phyloP scores from a whole-genome alignment of 2,797 vertebrate species.

The Molossus alvarezi region DNA sequence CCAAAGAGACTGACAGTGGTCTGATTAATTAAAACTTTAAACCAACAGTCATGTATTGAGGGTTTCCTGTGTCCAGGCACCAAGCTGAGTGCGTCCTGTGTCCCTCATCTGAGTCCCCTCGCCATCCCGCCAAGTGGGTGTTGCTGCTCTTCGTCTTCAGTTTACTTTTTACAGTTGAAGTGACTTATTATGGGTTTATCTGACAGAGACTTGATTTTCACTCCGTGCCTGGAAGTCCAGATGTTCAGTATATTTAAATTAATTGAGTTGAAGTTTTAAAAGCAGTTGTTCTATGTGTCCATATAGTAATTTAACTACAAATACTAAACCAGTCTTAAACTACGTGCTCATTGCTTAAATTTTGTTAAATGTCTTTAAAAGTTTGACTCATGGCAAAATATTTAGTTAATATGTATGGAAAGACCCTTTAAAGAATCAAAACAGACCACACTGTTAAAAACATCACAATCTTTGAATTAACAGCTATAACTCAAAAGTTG shows the following conservation, averaged over 20 bases:
- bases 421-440: slow-evolving; percentile 75
- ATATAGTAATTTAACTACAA: slow-evolving; percentile 36
- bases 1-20: not conserved
- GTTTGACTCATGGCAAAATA: not conserved
- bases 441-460: not conserved
- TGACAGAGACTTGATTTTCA: slow-evolving; percentile 72
- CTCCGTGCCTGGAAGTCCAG: not conserved
- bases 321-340: slow-evolving; percentile 34
- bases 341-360: not conserved
- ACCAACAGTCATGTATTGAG: not conserved
- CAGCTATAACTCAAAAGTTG: slow-evolving; percentile 55
- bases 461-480: not conserved
- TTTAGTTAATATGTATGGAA: slow-evolving; percentile 67
- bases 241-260: slow-evolving; percentile 12
- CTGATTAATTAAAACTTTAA: not conserved
- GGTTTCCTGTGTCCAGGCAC: not conserved
- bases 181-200: slow-evolving; percentile 23
- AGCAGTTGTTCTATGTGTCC: not conserved
- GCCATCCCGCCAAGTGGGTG: no score
- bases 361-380: slow-evolving; percentile 48
- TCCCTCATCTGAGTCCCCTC: not conserved
- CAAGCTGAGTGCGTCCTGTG: rapidly evolving
- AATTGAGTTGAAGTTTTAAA: slow-evolving; percentile 17
- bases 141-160: not conserved
- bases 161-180: not conserved